A percentile compares a stretch with the other conserved stretches of the same genome.
Conservation (phyloP, 2,113 vertebrate species). For the Lycaon pictus region DNA sequence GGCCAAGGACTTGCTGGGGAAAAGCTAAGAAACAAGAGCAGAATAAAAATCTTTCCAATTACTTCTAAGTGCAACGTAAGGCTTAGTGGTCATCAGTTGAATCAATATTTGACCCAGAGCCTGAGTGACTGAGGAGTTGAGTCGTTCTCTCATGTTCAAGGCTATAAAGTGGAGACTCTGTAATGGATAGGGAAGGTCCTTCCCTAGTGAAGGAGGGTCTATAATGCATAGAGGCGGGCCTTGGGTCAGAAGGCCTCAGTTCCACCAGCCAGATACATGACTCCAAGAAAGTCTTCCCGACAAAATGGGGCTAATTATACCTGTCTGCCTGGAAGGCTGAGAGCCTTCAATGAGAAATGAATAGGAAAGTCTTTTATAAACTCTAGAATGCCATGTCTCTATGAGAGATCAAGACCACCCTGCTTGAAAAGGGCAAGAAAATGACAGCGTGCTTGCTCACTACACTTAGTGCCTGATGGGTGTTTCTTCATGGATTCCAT, state of each 20-base stretch:
- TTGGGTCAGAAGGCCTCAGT: neutral
- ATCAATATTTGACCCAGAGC: slow-evolving; percentile 54
- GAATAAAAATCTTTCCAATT: slow-evolving; percentile 28
- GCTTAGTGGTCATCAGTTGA: neutral
- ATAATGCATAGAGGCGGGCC: neutral
- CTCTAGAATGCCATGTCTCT: neutral
- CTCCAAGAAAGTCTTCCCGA: neutral
- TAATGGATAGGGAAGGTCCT: neutral
- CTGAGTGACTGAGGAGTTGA: neutral
- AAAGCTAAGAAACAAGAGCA: neutral
- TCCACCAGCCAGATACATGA: neutral
- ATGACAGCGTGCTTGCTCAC: neutral
- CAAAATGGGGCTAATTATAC: neutral
- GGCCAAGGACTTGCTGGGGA: neutral
- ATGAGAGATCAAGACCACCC: neutral
- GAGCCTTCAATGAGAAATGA: neutral
- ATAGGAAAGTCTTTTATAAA: neutral
- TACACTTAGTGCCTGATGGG: rapidly evolving
- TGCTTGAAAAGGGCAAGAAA: neutral
- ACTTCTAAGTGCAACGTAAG: slow-evolving; percentile 35
- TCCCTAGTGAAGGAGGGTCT: neutral
- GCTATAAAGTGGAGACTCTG: neutral
- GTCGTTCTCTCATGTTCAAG: neutral
- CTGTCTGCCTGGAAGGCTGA: neutral
- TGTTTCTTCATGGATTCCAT: neutral